Evolutionary conservation across 2,797 vertebrate genomes (phyloP), one percentile per base, ranked within the genome.

Genomic region (Alectoris magna): DNA sequence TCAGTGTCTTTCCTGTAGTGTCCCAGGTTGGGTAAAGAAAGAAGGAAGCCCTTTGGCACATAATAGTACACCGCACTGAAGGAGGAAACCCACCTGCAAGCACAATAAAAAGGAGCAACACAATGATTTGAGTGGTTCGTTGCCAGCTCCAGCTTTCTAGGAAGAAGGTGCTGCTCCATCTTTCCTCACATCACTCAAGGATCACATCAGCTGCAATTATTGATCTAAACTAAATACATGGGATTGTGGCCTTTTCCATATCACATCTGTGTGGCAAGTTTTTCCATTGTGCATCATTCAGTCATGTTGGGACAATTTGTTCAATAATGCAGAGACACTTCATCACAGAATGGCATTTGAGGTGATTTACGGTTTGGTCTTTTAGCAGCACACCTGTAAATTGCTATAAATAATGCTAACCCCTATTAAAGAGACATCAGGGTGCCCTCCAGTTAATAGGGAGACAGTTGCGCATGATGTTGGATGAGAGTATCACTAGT

Each of bases 301-400:
- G 77, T 79, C 46, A 34, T 17, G 39, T 91, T 90, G 81, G 78
- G 90, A 84, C 86, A 90, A 93, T 90, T 91, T 69, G 68, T 60
- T 93, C 73, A 95, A 91, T 91, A 91, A 90, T 74, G 36, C 18
- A 85, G 72, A 78, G 62, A 53, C 75, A 55, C 46, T 96, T 82
- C 66, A 91, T 90, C 86, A 72, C 6, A 23, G 66, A 87, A 56
- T 44, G 88, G 36, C 70, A 60, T 63, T 39, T 55, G 72, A 75
- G 49, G 59, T 72, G 78, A 94, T 94, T 93, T 85, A 87, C 69
- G 66, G 77, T 59, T 69, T 38, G 2, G 34, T 69, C 93, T 77
- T 91, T 55, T 8, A 87, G 91, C 63, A 81, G 90, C 69, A 82
- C 93, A 94, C 91, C 94, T 94, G 88, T 74, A 95, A 90, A 93